phyloP scores from a whole-genome alignment of 1,140 invertebrate genomes.

The Lanistes nyassanus region DNA sequence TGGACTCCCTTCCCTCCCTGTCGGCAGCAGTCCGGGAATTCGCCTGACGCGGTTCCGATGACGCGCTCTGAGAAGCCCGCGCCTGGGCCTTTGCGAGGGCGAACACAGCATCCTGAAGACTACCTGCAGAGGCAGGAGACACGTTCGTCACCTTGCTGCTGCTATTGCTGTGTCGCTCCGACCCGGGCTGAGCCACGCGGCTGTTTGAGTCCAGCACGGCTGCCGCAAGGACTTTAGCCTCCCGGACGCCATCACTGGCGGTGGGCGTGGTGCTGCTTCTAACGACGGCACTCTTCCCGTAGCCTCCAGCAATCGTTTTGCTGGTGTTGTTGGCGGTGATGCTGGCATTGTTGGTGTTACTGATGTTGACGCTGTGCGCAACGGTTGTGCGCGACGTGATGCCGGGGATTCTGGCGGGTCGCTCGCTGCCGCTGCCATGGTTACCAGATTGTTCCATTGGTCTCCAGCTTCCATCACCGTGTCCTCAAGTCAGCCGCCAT shows the following conservation, averaged over 20 bases:
- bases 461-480: slow-evolving; percentile 25
- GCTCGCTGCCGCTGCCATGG: slow-evolving; percentile 24
- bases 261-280: background rate
- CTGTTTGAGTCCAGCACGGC: background rate
- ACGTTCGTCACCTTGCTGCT: slow-evolving; percentile 9
- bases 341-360: background rate
- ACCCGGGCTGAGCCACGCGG: background rate
- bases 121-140: background rate
- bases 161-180: background rate
- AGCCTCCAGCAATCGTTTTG: background rate
- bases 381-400: background rate
- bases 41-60: background rate
- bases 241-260: background rate
- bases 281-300: too few relatives aligned
- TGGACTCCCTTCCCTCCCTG: too few relatives aligned
- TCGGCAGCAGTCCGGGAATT: background rate
- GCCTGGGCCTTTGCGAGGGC: background rate
- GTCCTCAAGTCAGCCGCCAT: slow-evolving; percentile 14
- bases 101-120: slow-evolving; percentile 20
- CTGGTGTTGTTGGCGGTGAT: background rate
- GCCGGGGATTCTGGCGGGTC: background rate
- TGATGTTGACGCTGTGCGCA: background rate
- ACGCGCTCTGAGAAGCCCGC: background rate
- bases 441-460: slow-evolving; percentile 29
- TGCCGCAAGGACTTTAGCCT: background rate